Percentiles rank a stretch among this genome's conserved stretches.
Conservation (phyloP, 2,888 invertebrate species). For the Luperina testacea region DNA sequence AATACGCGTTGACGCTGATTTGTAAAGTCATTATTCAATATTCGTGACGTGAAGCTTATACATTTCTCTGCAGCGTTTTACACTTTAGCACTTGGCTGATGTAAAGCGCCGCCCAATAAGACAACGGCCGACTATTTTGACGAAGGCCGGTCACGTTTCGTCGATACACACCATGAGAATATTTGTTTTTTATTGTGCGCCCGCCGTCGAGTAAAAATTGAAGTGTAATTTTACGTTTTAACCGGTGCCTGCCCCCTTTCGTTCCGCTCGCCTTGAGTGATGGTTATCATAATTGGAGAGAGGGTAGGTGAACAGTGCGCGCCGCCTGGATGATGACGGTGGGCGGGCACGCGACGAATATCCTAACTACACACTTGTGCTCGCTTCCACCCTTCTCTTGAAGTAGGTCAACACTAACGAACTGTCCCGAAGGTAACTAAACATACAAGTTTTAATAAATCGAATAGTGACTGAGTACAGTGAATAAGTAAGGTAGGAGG, state of each 20-base stretch:
- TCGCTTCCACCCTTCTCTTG: slow-evolving; percentile 39
- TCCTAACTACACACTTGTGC: slow-evolving; percentile 68
- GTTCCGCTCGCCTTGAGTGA: slow-evolving; percentile 90
- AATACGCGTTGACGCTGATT: slow-evolving; percentile 80
- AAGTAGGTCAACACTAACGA: slow-evolving; percentile 52
- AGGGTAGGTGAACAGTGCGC: slow-evolving; percentile 86
- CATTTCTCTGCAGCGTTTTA: slow-evolving; percentile 88
- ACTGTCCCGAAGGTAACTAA: slow-evolving; percentile 22
- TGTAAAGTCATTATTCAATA: slow-evolving; percentile 87
- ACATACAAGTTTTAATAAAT: slow-evolving; percentile 17
- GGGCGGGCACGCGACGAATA: slow-evolving; percentile 82
- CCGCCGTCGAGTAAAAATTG: slow-evolving; percentile 88
- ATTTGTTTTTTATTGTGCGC: slow-evolving; percentile 90
- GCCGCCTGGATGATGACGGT: slow-evolving; percentile 81
- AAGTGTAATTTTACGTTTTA: slow-evolving; percentile 90
- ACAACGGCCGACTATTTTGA: slow-evolving; percentile 89
- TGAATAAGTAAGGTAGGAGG: slow-evolving; percentile 74
- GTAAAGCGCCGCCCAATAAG: slow-evolving; percentile 88
- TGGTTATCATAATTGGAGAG: slow-evolving; percentile 90
- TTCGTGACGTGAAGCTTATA: slow-evolving; percentile 88
- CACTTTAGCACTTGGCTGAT: slow-evolving; percentile 89
- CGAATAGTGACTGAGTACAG: slow-evolving; percentile 48
- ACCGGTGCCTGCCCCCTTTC: slow-evolving; percentile 89
- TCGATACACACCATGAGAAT: slow-evolving; percentile 90
- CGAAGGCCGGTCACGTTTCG: slow-evolving; percentile 90